These are phyloP conservation scores for Turritopsis dohrnii DNA, from an alignment of 30 jellyfish, hydroid and myxozoan genomes.

Conservation along the genomic window DNA sequence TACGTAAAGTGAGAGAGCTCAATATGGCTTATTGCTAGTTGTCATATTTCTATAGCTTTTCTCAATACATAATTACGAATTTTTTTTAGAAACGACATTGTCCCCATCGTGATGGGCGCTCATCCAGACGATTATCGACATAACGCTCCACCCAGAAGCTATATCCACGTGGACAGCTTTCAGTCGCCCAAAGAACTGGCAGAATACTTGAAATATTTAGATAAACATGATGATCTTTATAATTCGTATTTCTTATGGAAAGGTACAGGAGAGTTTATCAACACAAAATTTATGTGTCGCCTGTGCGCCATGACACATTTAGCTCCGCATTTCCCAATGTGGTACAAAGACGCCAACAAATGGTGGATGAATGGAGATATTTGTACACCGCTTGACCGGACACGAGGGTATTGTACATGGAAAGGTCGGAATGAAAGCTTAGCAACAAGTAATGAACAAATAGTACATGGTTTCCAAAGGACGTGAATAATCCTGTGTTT, in stretches of 20 bases:
- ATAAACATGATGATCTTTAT: slow-evolving; percentile 17
- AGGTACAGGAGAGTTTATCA: slow-evolving; percentile 29
- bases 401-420: background rate
- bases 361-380: slow-evolving; percentile 28
- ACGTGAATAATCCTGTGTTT: background rate
- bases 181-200: slow-evolving; percentile 19
- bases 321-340: slow-evolving; percentile 41
- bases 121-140: slow-evolving; percentile 25
- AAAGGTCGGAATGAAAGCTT: slow-evolving; percentile 3
- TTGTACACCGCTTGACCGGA: background rate
- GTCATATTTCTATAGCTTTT: too few species aligned
- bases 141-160: slow-evolving; percentile 27
- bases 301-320: slow-evolving; percentile 43
- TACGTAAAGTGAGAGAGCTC: background rate
- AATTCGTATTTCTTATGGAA: slow-evolving; percentile 35
- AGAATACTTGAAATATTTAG: slow-evolving; percentile 22
- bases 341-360: slow-evolving; percentile 17
- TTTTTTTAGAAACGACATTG: slow-evolving; percentile 29
- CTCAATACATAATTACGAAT: too few species aligned
- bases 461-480: background rate
- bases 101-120: slow-evolving; percentile 43
- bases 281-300: slow-evolving; percentile 37
- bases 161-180: slow-evolving; percentile 27
- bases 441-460: background rate
- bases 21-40: too few species aligned